Conservation (phyloP, 53 echinoderm and acorn worm species). For the Paracentrotus lividus region DNA sequence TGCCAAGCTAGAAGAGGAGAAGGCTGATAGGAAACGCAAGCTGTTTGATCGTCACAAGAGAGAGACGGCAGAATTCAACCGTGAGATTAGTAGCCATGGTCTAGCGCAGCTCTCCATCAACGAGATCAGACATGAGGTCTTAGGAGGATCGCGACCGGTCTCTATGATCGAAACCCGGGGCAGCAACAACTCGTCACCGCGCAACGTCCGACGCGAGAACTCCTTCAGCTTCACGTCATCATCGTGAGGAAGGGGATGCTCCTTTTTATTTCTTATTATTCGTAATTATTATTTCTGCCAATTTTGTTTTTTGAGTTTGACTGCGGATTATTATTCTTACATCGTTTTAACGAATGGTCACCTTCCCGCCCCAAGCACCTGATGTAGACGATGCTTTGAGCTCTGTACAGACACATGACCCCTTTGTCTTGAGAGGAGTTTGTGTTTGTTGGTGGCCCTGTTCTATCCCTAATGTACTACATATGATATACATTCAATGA, state of each 20-base stretch:
- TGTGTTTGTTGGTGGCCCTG: not conserved
- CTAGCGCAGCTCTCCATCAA: slow-evolving; percentile 84
- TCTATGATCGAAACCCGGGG: slow-evolving; percentile 72
- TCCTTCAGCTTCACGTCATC: slow-evolving; percentile 86
- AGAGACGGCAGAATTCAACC: slow-evolving; percentile 84
- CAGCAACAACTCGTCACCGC: slow-evolving; percentile 39
- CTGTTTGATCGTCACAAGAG: slow-evolving; percentile 81
- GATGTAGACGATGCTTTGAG: not conserved
- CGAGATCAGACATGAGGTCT: slow-evolving; percentile 85
- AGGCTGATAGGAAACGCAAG: slow-evolving; percentile 82
- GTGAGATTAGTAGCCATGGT: slow-evolving; percentile 78
- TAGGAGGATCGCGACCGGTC: slow-evolving; percentile 76
- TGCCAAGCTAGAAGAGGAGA: slow-evolving; percentile 79
- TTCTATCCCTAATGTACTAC: slow-evolving; percentile 9
- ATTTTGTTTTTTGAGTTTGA: slow-evolving; percentile 12
- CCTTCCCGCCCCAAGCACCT: not conserved
- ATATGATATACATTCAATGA: slow-evolving; percentile 10
- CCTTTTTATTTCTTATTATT: slow-evolving; percentile 20
- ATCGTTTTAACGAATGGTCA: slow-evolving; percentile 7
- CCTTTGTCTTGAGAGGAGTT: not conserved
- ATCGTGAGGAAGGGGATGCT: slow-evolving; percentile 24
- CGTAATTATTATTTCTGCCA: slow-evolving; percentile 19
- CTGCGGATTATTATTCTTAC: slow-evolving; percentile 7
- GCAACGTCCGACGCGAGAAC: slow-evolving; percentile 78
- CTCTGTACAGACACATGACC: slow-evolving; percentile 3